These are phyloP conservation scores for Cheilosia variabilis DNA, from an alignment of 2,888 invertebrate genomes.

Conservation along the genomic window DNA sequence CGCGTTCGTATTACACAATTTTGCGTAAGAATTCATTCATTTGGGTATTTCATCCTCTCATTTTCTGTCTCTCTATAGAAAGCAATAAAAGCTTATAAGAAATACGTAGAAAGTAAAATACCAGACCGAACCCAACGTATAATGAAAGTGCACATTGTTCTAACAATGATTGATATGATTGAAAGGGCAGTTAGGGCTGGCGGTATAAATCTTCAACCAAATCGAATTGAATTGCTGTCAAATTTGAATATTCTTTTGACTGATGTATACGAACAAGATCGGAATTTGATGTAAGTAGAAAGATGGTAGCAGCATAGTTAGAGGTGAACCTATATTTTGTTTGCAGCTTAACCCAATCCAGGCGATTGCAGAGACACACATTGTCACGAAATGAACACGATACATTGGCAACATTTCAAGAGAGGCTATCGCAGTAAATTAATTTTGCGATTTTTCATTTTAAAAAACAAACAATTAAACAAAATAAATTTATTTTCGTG, in stretches of 20 bases:
- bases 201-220: constrained; percentile 3
- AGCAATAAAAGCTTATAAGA: constrained; percentile 55
- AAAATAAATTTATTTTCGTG: too few species aligned
- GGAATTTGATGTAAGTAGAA: constrained; percentile 43
- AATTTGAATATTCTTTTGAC: constrained; percentile 51
- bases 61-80: constrained; percentile 9
- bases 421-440: constrained; percentile 15
- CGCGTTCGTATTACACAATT: not conserved
- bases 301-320: not conserved
- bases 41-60: not conserved
- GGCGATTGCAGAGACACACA: constrained; percentile 34
- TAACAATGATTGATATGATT: constrained; percentile 61
- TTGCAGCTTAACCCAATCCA: constrained; percentile 35
- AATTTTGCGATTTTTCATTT: not conserved
- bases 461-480: not conserved
- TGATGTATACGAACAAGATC: constrained; percentile 32
- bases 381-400: constrained; percentile 26
- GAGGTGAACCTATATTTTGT: not conserved
- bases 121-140: constrained; percentile 32
- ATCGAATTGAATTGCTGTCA: constrained; percentile 51
- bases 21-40: constrained; percentile 17
- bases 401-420: constrained; percentile 43
- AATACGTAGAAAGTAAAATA: constrained; percentile 40
- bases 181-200: constrained; percentile 45
- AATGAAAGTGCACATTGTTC: constrained; percentile 61